Evolutionary conservation across 1,140 invertebrate genomes (phyloP).

Genomic region (Anastrepha ludens): DNA sequence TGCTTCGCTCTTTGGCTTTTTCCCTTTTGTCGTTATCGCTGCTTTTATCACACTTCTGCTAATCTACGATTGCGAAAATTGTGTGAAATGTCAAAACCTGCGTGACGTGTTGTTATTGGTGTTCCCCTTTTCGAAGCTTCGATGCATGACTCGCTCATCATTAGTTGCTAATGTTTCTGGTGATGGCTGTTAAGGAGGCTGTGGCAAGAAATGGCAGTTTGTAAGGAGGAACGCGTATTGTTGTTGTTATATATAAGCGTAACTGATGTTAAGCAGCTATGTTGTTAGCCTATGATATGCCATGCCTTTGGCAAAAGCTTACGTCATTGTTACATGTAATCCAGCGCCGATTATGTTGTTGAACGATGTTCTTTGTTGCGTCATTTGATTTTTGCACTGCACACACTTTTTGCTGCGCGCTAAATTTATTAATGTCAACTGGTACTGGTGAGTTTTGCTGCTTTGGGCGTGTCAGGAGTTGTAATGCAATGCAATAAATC

Average conservation of each 20-base stretch:
- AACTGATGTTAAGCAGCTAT: too few relatives aligned
- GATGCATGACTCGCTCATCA: not conserved
- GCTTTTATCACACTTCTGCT: not conserved
- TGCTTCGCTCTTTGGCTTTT: too few relatives aligned
- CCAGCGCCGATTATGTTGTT: not conserved
- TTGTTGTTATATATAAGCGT: too few relatives aligned
- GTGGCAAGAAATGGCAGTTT: too few relatives aligned
- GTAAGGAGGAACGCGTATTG: too few relatives aligned
- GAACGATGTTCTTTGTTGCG: not conserved
- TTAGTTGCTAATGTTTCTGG: conserved; percentile 7
- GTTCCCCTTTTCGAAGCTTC: not conserved
- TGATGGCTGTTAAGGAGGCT: too few relatives aligned
- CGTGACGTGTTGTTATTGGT: not conserved
- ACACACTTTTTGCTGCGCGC: not conserved
- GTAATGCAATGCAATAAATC: conserved; percentile 26
- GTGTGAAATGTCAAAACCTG: not conserved
- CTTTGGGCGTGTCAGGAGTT: not conserved
- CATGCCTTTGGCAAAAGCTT: too few relatives aligned
- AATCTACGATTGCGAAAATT: not conserved
- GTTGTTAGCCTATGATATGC: too few relatives aligned
- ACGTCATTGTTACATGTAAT: too few relatives aligned
- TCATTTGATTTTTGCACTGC: not conserved
- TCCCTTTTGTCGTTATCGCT: too few relatives aligned
- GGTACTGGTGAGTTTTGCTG: not conserved
- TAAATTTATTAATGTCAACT: not conserved